phyloP scores from a whole-genome alignment of 2,888 invertebrate species.

The Sclerodermus sp. region DNA sequence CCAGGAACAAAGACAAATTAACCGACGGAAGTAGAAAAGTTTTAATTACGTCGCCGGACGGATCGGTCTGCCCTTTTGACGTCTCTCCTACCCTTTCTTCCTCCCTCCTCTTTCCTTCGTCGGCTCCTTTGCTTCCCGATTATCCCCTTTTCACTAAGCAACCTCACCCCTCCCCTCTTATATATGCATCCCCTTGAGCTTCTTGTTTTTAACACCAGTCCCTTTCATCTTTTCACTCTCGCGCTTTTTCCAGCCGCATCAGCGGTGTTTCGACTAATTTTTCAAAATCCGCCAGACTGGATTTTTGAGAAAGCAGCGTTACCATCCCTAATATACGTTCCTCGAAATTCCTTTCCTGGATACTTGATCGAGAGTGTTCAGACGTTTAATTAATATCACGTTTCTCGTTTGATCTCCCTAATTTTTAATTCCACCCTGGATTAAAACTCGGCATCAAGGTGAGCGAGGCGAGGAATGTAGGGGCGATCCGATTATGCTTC shows the following conservation, averaged over 20 bases:
- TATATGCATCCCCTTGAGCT: background rate
- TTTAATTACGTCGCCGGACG: constrained; percentile 43
- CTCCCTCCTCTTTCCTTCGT: background rate
- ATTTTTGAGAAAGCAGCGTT: too few relatives aligned
- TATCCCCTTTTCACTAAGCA: constrained; percentile 6
- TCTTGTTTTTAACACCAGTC: background rate
- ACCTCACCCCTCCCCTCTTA: constrained; percentile 16
- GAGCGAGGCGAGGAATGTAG: too few relatives aligned
- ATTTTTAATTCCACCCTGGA: too few relatives aligned
- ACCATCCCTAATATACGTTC: too few relatives aligned
- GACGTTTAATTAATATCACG: too few relatives aligned
- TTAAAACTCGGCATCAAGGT: too few relatives aligned
- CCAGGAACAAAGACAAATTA: constrained; percentile 47
- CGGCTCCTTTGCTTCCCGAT: too few relatives aligned
- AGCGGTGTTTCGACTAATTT: background rate
- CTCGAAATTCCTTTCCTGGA: too few relatives aligned
- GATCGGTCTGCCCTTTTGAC: constrained; percentile 29
- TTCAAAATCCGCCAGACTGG: too few relatives aligned
- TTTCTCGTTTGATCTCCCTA: too few relatives aligned
- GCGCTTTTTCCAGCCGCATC: background rate
- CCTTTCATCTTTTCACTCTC: background rate
- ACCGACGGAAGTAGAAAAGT: constrained; percentile 47
- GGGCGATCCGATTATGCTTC: too few relatives aligned
- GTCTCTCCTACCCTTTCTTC: constrained; percentile 1
- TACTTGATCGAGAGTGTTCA: too few relatives aligned